Evolutionary conservation across 2,888 invertebrate species (phyloP).

Genomic region (Mesorhabditis belari): DNA sequence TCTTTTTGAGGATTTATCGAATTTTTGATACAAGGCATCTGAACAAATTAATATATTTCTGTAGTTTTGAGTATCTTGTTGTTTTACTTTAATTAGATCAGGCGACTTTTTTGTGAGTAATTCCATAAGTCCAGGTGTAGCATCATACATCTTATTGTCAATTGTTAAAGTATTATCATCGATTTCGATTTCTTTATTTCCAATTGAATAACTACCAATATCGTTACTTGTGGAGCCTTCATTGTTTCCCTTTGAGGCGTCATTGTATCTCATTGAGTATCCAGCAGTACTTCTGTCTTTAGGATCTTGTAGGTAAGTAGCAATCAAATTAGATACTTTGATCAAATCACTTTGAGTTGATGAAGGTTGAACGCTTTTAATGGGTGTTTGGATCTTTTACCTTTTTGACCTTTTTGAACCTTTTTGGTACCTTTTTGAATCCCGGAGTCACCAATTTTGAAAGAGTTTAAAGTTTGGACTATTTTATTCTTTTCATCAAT

Average conservation of each 20-base stretch:
- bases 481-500: slow-evolving; percentile 33
- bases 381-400: slow-evolving; percentile 9
- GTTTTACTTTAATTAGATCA: slow-evolving; percentile 8
- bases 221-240: no score
- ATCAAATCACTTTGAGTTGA: slow-evolving; percentile 4
- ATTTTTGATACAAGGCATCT: no score
- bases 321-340: slow-evolving; percentile 19
- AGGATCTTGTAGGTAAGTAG: slow-evolving; percentile 24
- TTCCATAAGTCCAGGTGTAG: slow-evolving; percentile 25
- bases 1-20: no score
- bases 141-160: slow-evolving; percentile 11
- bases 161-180: slow-evolving; percentile 23
- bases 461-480: slow-evolving; percentile 23
- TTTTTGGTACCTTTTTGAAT: slow-evolving; percentile 7
- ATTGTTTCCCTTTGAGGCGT: no score
- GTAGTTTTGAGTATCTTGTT: slow-evolving; percentile 18
- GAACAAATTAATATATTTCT: no score
- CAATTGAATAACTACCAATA: slow-evolving; percentile 17
- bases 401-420: no score
- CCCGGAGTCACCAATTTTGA: slow-evolving; percentile 7
- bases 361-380: neutral
- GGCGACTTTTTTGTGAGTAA: slow-evolving; percentile 31
- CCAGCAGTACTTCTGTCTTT: slow-evolving; percentile 29
- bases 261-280: slow-evolving; percentile 20
- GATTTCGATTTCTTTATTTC: slow-evolving; percentile 22